Evolutionary conservation across 2,113 vertebrate species (phyloP), one percentile per base, ranked within the genome.

Genomic region (Noctilio leporinus): DNA sequence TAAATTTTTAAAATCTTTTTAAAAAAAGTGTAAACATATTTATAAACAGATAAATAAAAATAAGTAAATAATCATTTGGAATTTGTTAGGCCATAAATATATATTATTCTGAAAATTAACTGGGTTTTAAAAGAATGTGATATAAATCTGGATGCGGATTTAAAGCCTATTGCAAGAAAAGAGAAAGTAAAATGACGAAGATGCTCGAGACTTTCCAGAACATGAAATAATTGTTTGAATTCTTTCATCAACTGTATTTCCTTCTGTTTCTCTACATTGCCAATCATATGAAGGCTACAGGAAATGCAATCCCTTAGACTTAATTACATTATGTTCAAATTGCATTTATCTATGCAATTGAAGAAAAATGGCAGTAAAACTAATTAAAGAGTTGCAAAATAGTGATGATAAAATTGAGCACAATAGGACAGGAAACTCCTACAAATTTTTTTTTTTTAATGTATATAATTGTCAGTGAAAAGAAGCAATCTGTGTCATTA

Each of bases 251-350:
- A 33, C 11, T 26, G 0, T 5, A 59, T 67, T 97, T 95, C 45
- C 64, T 45, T 22, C 47, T 53, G 19, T 55, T 92, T 97, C 78
- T 75, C 28, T 4, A 75, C 33, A 0, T 49, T 90, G 82, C 43
- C 86, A 93, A 43, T 94, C 87, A 85, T 94, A 94, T 5, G 30
- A 82, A 90, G 57, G 59, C 26, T 3, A 30, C 43, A 96, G 40
- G 43, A 59, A 86, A 38, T 69, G 16, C 93, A 88, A 91, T 82
- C 59, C 83, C 96, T 97, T 96, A 95, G 65, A 89, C 38, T 93
- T 94, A 96, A 97, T 94, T 93, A 85, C 47, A 90, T 88, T 49
- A 89, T 85, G 47, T 93, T 96, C 70, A 95, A 94, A 95, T 93
- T 55, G 93, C 89, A 93, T 93, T 95, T 94, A 96, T 93, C 80